Evolutionary conservation across 2,797 vertebrate genomes (phyloP), one percentile per base, ranked within the genome.

Genomic region (Anableps anableps): DNA sequence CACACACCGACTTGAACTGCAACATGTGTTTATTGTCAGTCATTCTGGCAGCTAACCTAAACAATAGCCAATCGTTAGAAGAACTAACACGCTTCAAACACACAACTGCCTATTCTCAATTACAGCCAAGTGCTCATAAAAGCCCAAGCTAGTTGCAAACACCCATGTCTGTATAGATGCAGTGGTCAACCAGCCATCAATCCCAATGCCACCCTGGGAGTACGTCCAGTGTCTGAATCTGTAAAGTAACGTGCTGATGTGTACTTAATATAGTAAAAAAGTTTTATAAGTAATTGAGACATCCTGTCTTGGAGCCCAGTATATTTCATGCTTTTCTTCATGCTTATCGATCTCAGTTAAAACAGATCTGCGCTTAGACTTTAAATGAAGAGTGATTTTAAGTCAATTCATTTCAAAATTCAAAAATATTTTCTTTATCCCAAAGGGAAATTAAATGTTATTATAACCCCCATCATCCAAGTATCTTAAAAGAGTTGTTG

Each of bases 11-110:
- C 72, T 80, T 73, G 36, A 47, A 55, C 1, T 51, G 79, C 80
- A 76, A 84, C 91, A 88, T 75, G 82, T 91, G 89, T 83, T 92
- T 88, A 91, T 79, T 82, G 87, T 92, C 84, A 82, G 89, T 89
- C 91, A 88, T 48, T 72, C 75, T n/a, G 77, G 86, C 73, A 82
- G 87, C 86, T 91, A 41, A 70, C 17, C 58, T 92, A 83, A 86
- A 91, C 90, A 90, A 90, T 58, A 84, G 82, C 88, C 84, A 88
- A 83, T 84, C 19, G 26, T 73, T 72, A 73, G 74, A 60, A 81
- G 82, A 87, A 80, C 76, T 71, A 60, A 81, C 82, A 77, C 34
- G 88, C 85, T 89, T 92, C 87, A 91, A 92, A 90, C 78, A 34
- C 78, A 80, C 60, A 77, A 89, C 66, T 51, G 83, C 68, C 85